Conservation (phyloP, 2,113 vertebrate genomes). For the Siphamia tubifer region DNA sequence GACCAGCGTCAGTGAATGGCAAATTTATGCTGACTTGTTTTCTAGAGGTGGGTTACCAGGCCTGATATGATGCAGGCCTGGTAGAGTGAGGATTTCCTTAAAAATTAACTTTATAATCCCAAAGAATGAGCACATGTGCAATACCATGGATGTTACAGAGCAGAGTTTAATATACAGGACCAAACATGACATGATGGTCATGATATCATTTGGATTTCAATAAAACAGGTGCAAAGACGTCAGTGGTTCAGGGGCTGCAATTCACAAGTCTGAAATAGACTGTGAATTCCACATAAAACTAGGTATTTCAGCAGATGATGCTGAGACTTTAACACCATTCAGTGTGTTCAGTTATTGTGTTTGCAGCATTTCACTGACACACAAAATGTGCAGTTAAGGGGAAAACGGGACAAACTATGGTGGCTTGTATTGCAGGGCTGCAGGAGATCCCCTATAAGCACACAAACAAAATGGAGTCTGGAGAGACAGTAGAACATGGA, state of each 20-base stretch:
- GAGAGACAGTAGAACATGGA: neutral
- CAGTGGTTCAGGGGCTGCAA: neutral
- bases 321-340: neutral
- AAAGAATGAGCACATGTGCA: neutral
- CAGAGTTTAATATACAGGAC: neutral
- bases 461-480: constrained; percentile 54
- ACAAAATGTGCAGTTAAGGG: constrained; percentile 3
- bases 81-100: neutral
- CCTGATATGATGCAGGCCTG: neutral
- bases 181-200: neutral
- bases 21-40: constrained; percentile 34
- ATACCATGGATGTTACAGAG: neutral
- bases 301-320: neutral
- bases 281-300: neutral
- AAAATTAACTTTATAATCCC: neutral
- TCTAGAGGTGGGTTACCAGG: neutral
- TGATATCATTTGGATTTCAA: constrained; percentile 8
- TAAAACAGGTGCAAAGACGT: neutral
- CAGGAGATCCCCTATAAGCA: constrained; percentile 5
- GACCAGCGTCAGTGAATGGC: neutral
- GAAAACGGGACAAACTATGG: constrained; percentile 15
- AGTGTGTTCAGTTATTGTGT: no score
- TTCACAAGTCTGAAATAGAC: neutral
- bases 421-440: neutral
- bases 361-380: constrained; percentile 13